phyloP scores from a whole-genome alignment of 2,888 invertebrate species.

The Gibbula magus region DNA sequence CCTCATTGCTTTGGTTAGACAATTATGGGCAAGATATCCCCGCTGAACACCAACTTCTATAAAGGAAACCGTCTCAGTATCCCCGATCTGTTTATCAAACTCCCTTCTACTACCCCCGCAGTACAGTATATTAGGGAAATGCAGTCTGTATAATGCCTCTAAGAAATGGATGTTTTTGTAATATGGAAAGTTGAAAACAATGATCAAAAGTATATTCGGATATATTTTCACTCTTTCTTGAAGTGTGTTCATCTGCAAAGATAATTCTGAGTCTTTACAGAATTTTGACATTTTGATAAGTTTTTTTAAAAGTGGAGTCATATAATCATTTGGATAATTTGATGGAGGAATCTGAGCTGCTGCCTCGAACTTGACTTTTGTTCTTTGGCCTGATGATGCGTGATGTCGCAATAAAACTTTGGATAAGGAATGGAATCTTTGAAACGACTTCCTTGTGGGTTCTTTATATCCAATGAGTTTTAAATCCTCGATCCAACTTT shows the following conservation, averaged over 20 bases:
- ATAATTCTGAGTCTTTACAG: not conserved
- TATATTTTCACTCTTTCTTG: too few species aligned
- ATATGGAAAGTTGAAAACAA: too few species aligned
- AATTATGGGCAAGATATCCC: slow-evolving; percentile 17
- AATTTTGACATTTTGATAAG: not conserved
- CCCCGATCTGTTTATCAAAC: not conserved
- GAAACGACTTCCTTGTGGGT: too few species aligned
- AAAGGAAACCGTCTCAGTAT: not conserved
- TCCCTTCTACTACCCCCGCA: too few species aligned
- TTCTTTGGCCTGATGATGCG: slow-evolving; percentile 26
- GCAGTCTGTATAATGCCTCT: too few species aligned
- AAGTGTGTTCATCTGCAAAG: too few species aligned
- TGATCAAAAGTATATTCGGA: too few species aligned
- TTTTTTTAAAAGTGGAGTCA: too few species aligned
- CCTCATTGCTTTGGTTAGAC: slow-evolving; percentile 37
- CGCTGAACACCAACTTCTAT: not conserved
- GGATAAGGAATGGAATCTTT: not conserved
- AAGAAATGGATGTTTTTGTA: too few species aligned
- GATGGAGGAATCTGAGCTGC: not conserved
- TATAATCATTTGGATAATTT: too few species aligned
- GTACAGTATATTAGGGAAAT: too few species aligned
- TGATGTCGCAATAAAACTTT: not conserved
- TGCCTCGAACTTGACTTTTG: slow-evolving; percentile 33
- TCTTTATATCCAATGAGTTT: not conserved
- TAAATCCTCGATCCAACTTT: slow-evolving; percentile 19